Conservation (phyloP, 1,140 invertebrate genomes). For the Aphelenchoides besseyi region DNA sequence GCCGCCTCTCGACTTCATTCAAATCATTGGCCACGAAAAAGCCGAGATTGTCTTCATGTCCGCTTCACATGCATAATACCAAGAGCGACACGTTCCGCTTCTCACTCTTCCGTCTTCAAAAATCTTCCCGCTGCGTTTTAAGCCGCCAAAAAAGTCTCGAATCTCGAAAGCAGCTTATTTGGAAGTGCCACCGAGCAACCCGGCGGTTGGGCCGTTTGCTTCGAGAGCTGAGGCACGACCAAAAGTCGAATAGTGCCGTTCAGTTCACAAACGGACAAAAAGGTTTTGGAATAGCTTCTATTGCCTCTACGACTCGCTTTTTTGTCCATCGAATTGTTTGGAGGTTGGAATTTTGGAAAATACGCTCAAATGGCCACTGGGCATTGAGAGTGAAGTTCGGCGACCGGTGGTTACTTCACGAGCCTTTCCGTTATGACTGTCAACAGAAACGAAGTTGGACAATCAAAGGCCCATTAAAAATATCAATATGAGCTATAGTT, state of each 20-base stretch:
- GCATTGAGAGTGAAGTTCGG: too few species aligned
- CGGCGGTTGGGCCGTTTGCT: not conserved
- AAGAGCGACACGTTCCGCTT: not conserved
- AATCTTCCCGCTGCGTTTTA: not conserved
- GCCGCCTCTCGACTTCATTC: not conserved
- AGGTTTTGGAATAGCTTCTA: too few species aligned
- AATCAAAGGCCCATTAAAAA: too few species aligned
- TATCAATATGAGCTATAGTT: too few species aligned
- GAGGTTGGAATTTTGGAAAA: too few species aligned
- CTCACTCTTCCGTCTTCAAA: not conserved
- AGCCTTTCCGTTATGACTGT: too few species aligned
- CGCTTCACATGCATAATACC: not conserved
- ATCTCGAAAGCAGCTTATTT: not conserved
- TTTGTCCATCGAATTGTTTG: too few species aligned
- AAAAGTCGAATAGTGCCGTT: not conserved
- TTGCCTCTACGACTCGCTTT: too few species aligned
- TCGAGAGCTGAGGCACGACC: not conserved
- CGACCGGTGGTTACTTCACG: too few species aligned
- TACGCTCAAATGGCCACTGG: too few species aligned
- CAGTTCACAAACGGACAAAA: too few species aligned
- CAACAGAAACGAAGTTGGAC: too few species aligned
- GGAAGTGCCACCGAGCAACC: not conserved
- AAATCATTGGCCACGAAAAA: not conserved
- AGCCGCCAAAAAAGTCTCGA: not conserved
- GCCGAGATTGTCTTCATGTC: not conserved